These are phyloP conservation scores for Amphilophus citrinellus DNA, from an alignment of 2,113 vertebrate species.

Conservation along the genomic window DNA sequence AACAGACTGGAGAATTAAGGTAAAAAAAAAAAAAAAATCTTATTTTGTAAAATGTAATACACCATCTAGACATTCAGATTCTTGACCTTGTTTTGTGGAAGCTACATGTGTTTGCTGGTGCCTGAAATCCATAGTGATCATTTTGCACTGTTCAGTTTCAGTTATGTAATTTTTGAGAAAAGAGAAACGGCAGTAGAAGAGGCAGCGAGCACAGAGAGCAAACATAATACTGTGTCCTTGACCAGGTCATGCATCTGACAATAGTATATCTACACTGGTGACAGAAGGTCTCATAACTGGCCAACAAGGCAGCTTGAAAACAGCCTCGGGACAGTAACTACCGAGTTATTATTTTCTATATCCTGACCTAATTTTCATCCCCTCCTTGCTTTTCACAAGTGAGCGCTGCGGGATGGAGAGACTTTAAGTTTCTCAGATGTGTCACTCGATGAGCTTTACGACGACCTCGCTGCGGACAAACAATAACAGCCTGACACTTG, in stretches of 20 bases:
- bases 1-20: not conserved
- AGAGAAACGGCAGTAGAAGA: not conserved
- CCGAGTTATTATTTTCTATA: conserved; percentile 8
- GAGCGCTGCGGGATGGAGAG: not conserved
- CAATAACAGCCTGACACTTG: conserved; percentile 71
- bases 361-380: not conserved
- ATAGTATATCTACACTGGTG: not conserved
- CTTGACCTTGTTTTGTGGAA: not conserved
- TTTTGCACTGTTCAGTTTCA: conserved; percentile 18
- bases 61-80: not conserved
- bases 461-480: conserved; percentile 64
- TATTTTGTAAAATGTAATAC: not conserved
- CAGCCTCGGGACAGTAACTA: not conserved
- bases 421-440: conserved; percentile 33
- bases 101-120: not conserved
- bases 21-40: not conserved
- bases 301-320: not conserved
- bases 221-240: conserved; percentile 32
- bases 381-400: not conserved
- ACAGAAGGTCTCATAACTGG: conserved; percentile 14
- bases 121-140: conserved; percentile 1
- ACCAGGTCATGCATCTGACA: conserved; percentile 34
- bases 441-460: conserved; percentile 56
- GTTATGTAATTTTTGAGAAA: not conserved
- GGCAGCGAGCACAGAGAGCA: not conserved